phyloP scores from a whole-genome alignment of 2,888 invertebrate species.

The Hoplodrina ambigua region DNA sequence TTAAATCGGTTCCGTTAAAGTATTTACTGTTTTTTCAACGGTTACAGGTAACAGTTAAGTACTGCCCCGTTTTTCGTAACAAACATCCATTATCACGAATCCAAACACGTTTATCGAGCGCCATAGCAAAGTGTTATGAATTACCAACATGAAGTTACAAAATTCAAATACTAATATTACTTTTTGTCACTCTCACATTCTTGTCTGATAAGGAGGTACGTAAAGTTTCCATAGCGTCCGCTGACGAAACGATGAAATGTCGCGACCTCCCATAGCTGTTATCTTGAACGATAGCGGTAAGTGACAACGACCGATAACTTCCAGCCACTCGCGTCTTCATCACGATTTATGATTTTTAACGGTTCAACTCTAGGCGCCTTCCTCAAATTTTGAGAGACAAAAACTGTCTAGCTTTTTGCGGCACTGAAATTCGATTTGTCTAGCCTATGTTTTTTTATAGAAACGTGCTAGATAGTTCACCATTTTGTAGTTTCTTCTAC shows the following conservation, averaged over 20 bases:
- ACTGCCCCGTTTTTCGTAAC: constrained; percentile 13
- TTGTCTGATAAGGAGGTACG: constrained; percentile 55
- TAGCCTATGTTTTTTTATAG: constrained; percentile 16
- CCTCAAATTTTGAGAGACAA: constrained; percentile 21
- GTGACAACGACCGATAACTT: constrained; percentile 71
- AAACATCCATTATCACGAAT: constrained; percentile 37
- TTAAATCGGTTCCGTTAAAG: constrained; percentile 23
- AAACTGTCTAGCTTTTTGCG: constrained; percentile 32
- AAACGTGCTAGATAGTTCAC: not conserved
- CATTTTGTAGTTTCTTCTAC: not conserved
- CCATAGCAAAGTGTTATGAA: constrained; percentile 37
- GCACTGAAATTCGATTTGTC: constrained; percentile 19
- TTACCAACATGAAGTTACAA: constrained; percentile 50
- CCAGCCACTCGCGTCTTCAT: constrained; percentile 30
- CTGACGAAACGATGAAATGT: constrained; percentile 66
- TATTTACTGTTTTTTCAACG: constrained; percentile 14
- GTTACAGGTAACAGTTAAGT: constrained; percentile 2
- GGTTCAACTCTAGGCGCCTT: constrained; percentile 38
- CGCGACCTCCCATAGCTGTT: constrained; percentile 76
- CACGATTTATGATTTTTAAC: constrained; percentile 65
- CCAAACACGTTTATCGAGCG: constrained; percentile 53
- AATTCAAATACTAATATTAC: constrained; percentile 60
- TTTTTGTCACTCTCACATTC: constrained; percentile 61
- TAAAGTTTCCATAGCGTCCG: constrained; percentile 62
- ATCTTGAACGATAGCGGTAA: constrained; percentile 71